Evolutionary conservation across 2,113 vertebrate species (phyloP).

Genomic region (Piprites chloris): DNA sequence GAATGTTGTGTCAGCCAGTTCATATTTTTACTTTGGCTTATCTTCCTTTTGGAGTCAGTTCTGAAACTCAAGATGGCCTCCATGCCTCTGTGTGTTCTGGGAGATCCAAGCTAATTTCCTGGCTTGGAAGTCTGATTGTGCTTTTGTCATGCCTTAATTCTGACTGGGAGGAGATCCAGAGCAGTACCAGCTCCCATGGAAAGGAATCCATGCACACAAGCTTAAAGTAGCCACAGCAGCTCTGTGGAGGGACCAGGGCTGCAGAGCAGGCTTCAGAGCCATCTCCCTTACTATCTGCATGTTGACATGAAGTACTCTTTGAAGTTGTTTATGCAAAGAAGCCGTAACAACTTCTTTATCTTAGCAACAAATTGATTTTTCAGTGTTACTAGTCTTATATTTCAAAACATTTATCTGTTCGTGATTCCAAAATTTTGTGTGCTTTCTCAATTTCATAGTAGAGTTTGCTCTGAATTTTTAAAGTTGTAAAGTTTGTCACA

Average conservation of each 20-base stretch:
- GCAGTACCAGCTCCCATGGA: neutral
- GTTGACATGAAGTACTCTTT: neutral
- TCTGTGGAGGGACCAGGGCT: neutral
- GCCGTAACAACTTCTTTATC: neutral
- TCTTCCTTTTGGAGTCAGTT: neutral
- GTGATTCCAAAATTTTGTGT: neutral
- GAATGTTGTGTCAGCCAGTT: neutral
- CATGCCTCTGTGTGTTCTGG: neutral
- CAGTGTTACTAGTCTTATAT: neutral
- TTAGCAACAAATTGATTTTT: neutral
- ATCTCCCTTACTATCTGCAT: neutral
- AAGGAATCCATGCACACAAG: neutral
- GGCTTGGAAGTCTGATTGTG: neutral
- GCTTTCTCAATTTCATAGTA: neutral
- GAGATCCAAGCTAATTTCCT: neutral
- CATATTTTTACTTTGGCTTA: neutral
- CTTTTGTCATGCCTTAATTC: neutral
- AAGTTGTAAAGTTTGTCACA: neutral
- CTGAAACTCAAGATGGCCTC: neutral
- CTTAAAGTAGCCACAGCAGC: neutral
- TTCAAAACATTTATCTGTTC: neutral
- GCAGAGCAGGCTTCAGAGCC: neutral
- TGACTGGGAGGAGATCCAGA: neutral
- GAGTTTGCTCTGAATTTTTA: neutral
- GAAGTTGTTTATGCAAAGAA: neutral